Evolutionary conservation across 2,113 vertebrate genomes (phyloP).

Genomic region (Murina feae): DNA sequence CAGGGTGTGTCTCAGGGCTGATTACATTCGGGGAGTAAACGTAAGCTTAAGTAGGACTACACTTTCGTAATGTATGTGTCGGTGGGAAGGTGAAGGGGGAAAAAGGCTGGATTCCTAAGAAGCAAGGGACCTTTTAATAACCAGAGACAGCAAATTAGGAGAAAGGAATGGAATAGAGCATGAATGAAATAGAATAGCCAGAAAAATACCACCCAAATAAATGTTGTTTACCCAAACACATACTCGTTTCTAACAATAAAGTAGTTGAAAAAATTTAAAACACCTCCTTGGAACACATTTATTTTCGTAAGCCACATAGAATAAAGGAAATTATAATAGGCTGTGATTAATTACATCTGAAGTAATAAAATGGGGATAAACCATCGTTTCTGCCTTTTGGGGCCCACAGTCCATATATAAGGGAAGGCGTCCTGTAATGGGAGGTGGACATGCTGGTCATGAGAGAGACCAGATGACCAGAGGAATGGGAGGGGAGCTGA

Average conservation of each 20-base stretch:
- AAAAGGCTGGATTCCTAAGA: not conserved
- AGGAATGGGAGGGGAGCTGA: not conserved
- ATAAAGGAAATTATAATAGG: not conserved
- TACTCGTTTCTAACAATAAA: not conserved
- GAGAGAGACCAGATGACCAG: not conserved
- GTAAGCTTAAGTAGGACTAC: not conserved
- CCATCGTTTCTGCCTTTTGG: not conserved
- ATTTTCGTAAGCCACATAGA: not conserved
- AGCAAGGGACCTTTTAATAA: not conserved
- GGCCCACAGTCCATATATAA: not conserved
- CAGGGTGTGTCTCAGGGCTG: not conserved
- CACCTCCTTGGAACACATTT: not conserved
- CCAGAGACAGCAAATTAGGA: not conserved
- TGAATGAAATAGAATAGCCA: not conserved
- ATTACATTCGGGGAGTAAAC: not conserved
- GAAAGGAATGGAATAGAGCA: not conserved
- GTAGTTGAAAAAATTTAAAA: not conserved
- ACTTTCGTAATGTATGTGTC: not conserved
- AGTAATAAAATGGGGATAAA: not conserved
- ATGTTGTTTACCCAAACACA: not conserved
- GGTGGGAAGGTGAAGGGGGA: not conserved
- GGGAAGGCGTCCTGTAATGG: not conserved
- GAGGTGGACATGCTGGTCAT: not conserved
- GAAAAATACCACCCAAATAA: not conserved
- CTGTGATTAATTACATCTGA: not conserved